phyloP scores from a whole-genome alignment of 2,888 invertebrate genomes.

The Griposia aprilina region DNA sequence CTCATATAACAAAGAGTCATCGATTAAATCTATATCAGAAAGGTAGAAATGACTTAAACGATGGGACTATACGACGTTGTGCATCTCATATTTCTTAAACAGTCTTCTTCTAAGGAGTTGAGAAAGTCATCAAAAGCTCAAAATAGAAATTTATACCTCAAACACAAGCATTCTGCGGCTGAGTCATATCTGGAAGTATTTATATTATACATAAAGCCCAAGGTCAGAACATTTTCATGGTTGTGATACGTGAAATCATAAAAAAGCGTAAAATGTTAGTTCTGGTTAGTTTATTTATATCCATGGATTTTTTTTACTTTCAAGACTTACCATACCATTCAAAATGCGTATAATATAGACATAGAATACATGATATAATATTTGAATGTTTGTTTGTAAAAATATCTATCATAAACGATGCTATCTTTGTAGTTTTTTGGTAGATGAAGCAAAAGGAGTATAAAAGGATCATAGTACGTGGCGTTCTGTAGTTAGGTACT shows the following conservation, averaged over 20 bases:
- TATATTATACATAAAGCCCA: slow-evolving; percentile 32
- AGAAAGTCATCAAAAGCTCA: background rate
- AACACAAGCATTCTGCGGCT: slow-evolving; percentile 8
- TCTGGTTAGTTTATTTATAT: slow-evolving; percentile 52
- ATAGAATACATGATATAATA: background rate
- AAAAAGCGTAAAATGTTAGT: slow-evolving; percentile 53
- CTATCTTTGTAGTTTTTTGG: background rate
- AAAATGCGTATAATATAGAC: background rate
- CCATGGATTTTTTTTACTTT: slow-evolving; percentile 45
- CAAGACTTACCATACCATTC: slow-evolving; percentile 5
- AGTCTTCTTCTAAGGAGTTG: background rate
- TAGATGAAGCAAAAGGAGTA: background rate
- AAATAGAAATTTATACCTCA: background rate
- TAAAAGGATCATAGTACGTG: background rate
- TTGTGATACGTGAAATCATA: slow-evolving; percentile 52
- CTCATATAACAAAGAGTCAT: background rate
- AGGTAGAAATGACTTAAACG: background rate
- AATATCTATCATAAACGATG: background rate
- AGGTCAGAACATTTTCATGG: slow-evolving; percentile 55
- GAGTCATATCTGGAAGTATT: slow-evolving; percentile 52
- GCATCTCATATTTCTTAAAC: background rate
- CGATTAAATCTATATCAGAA: background rate
- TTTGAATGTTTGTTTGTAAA: background rate
- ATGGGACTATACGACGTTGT: too few species aligned
- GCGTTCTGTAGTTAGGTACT: background rate